Percentiles rank a stretch among this genome's conserved stretches.
phyloP scores from a whole-genome alignment of 2,888 invertebrate genomes.

The Coleophora deauratella region DNA sequence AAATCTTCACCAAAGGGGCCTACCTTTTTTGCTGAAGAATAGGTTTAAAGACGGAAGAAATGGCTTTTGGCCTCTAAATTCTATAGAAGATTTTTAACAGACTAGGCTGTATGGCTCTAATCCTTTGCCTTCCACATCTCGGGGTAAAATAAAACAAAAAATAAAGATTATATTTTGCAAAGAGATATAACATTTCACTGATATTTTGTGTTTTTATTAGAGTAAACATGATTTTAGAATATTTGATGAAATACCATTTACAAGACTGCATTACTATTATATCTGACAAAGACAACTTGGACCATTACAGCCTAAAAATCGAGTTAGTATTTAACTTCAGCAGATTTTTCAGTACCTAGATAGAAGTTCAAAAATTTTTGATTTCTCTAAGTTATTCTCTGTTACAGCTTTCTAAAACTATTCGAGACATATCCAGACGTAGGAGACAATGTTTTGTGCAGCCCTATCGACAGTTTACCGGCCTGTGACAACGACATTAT shows the following conservation, averaged over 20 bases:
- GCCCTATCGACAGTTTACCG: constrained; percentile 76
- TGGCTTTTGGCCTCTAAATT: no score
- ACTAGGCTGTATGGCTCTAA: no score
- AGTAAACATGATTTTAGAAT: constrained; percentile 59
- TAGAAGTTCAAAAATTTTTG: not conserved
- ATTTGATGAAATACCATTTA: constrained; percentile 75
- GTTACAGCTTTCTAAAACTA: constrained; percentile 79
- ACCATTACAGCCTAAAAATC: constrained; percentile 78
- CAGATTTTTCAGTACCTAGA: no score
- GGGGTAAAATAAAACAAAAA: no score
- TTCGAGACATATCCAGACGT: constrained; percentile 79
- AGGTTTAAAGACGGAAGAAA: no score
- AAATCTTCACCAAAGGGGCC: no score
- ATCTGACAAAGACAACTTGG: constrained; percentile 69
- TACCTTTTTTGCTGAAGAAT: no score
- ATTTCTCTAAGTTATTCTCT: not conserved
- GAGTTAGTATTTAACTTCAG: constrained; percentile 76
- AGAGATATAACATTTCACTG: no score
- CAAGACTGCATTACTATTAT: constrained; percentile 77
- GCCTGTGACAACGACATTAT: constrained; percentile 77
- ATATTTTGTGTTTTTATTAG: no score
- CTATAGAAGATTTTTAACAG: no score
- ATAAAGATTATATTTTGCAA: no score
- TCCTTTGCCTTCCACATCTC: no score
- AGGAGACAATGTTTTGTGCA: constrained; percentile 78